Base-by-base conservation (phyloP, 2,888 invertebrate genomes). In the Laspeyria flexula region DNA sequence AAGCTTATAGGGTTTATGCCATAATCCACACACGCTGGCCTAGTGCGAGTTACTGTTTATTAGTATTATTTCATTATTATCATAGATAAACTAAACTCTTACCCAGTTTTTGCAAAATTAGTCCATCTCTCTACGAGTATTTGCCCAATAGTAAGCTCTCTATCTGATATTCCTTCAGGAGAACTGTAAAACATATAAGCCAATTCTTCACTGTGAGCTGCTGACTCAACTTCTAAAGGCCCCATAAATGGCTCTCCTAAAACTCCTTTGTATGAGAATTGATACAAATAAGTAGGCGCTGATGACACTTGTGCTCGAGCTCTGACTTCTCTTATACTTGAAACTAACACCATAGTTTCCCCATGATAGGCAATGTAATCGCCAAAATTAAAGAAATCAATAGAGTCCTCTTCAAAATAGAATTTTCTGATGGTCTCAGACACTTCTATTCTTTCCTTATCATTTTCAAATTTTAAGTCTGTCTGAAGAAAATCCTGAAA, bases 41-140 rank as follows among this genome's bases (percentile, higher is more conserved):
- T n/a, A n/a, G n/a, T n/a, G n/a, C n/a, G n/a, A n/a, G n/a, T n/a
- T n/a, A n/a, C n/a, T n/a, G n/a, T n/a, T n/a, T n/a, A n/a, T n/a
- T n/a, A n/a, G n/a, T n/a, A n/a, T n/a, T n/a, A n/a, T n/a, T n/a
- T n/a, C n/a, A n/a, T n/a, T n/a, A n/a, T n/a, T n/a, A n/a, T n/a
- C n/a, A n/a, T 1, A 3, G 9, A 7, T 25, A 25, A 3, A 25
- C 6, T 25, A 25, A 6, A 11, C 3, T 7, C 83, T 71, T 68
- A 91, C 91, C 87, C 85, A 43, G 68, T 74, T 72, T 82, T 89
- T 16, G 86, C 90, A 65, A 91, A 91, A 50, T 85, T 89, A 0
- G 87, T 86, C 90, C 90, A 91, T 10, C 91, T 77, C 51, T 90
- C 87, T 12, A 88, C 67, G 3, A 91, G 65, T 46, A 88, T 77